Base-by-base conservation (phyloP, 2,113 vertebrate genomes). In the Penelope pileata region DNA sequence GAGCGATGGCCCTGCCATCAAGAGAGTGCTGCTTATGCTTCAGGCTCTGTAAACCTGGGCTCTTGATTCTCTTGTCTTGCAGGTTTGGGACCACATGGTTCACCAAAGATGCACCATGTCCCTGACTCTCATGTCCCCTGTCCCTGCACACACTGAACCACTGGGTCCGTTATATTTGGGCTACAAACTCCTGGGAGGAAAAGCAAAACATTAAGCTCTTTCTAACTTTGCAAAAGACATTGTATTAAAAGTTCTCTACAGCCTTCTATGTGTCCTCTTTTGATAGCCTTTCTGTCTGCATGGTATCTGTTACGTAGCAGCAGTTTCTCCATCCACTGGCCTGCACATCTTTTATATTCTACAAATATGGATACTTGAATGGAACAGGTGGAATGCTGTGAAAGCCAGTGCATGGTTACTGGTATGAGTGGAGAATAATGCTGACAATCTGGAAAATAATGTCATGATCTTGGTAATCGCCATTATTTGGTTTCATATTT, bases 401-500 rank as follows among this genome's bases (percentile, higher is more conserved):
- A 78, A 53, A 94, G 58, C 69, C 83, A 4, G 4, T 69, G 60
- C 45, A 7, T 5, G 2, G 42, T 86, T 95, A 83, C 47, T 87
- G 93, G 48, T 80, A 24, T 91, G 68, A 83, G 34, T 43, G 26
- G 80, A 96, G 73, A 93, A 43, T 86, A 86, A 83, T 48, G 51
- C 90, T 97, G 94, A 85, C 86, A 96, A 69, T 77, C 72, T 79
- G 87, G 82, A 89, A 92, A 90, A 77, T 64, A 84, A 90, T 94
- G 50, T 87, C 11, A 34, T 32, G 15, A 73, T 13, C 62, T 72
- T 93, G 75, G 91, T 93, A 90, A 93, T 94, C 68, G 92, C 58
- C 23, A 40, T 91, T 86, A 64, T 91, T 80, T 77, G 90, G n/a
- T 87, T 96, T 75, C 89, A 14, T 5, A 0, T 90, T 97, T 97